Evolutionary conservation across 2,888 invertebrate species (phyloP).

Genomic region (Cryptophagus acutangulus): DNA sequence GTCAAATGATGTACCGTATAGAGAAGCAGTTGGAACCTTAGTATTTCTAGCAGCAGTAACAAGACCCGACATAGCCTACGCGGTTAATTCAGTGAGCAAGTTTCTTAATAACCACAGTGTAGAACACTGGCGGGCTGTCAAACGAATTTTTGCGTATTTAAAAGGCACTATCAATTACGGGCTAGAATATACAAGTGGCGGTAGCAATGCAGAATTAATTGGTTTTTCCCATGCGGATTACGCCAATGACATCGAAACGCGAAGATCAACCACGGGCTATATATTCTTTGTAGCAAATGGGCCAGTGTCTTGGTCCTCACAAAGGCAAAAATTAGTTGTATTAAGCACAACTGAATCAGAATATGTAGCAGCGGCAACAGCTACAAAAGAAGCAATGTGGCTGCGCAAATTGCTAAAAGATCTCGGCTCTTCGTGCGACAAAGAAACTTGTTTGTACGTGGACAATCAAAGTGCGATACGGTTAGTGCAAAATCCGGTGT

Average conservation of each 20-base stretch:
- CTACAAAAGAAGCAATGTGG: slow-evolving; percentile 23
- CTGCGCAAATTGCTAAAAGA: slow-evolving; percentile 18
- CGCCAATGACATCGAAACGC: slow-evolving; percentile 20
- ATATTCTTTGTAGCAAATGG: slow-evolving; percentile 21
- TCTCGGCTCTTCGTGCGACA: slow-evolving; percentile 8
- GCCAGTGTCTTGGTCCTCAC: slow-evolving; percentile 27
- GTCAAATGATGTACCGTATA: slow-evolving; percentile 27
- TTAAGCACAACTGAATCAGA: slow-evolving; percentile 29
- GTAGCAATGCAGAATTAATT: not conserved
- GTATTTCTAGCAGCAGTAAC: slow-evolving; percentile 22
- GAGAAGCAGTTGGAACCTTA: slow-evolving; percentile 24
- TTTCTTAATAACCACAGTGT: slow-evolving; percentile 8
- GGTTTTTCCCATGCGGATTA: slow-evolving; percentile 21
- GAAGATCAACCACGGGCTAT: slow-evolving; percentile 41
- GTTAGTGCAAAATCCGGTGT: slow-evolving; percentile 18
- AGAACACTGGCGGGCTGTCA: not conserved
- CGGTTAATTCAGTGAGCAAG: slow-evolving; percentile 22
- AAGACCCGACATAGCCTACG: slow-evolving; percentile 27
- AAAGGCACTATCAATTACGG: not conserved
- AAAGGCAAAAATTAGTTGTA: slow-evolving; percentile 30
- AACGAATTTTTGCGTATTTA: not conserved
- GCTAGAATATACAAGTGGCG: too few species aligned
- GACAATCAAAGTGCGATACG: slow-evolving; percentile 25
- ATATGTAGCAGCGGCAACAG: slow-evolving; percentile 25
- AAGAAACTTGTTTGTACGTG: slow-evolving; percentile 13